A percentile compares a stretch with the other conserved stretches of the same genome.
Conservation (phyloP, 2,888 invertebrate genomes). For the Amphipoea oculea region DNA sequence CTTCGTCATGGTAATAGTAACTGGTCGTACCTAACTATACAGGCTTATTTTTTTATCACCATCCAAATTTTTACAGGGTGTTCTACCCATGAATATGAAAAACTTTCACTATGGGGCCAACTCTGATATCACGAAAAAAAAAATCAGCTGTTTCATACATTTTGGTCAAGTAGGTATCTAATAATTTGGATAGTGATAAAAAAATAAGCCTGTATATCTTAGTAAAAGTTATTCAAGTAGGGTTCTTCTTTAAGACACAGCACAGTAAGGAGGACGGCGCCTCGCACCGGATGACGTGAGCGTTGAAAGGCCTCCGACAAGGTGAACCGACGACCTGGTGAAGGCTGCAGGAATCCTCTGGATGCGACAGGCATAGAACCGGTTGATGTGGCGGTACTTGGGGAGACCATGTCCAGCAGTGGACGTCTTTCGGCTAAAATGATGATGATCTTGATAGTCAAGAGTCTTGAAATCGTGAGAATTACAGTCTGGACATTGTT, state of each 20-base stretch:
- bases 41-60: no score
- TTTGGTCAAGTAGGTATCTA: no score
- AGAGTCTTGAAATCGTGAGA: neutral
- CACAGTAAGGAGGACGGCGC: neutral
- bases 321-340: neutral
- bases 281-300: neutral
- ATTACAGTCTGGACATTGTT: neutral
- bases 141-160: no score
- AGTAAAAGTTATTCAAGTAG: neutral
- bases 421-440: neutral
- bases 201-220: no score
- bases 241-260: neutral
- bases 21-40: neutral
- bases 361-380: neutral
- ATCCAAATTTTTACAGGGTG: no score
- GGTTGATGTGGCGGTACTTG: neutral
- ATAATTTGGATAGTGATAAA: no score
- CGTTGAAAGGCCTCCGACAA: neutral
- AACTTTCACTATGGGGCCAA: no score
- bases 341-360: neutral
- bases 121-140: no score
- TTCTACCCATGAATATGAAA: no score
- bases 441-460: neutral
- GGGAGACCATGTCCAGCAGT: neutral
- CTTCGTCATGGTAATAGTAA: neutral